Evolutionary conservation across 2,113 vertebrate species (phyloP).

Genomic region (Leucopsar rothschildi): DNA sequence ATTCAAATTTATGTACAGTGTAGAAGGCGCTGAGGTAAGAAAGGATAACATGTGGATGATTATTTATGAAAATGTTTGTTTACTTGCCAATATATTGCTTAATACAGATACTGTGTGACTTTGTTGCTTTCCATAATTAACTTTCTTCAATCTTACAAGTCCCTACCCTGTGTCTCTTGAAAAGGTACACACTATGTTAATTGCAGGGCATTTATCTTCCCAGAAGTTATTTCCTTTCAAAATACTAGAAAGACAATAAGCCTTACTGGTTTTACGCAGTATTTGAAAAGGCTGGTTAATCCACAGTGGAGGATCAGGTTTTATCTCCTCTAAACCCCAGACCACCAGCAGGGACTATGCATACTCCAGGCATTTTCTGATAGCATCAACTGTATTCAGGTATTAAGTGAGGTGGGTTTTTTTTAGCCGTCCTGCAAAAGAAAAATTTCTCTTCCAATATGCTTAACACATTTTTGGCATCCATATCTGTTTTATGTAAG

Average conservation of each 20-base stretch:
- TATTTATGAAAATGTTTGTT: background rate
- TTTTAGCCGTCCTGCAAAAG: background rate
- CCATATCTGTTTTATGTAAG: background rate
- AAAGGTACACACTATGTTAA: background rate
- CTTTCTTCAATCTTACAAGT: background rate
- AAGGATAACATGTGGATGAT: background rate
- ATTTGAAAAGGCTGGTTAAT: conserved; percentile 37
- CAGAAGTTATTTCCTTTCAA: background rate
- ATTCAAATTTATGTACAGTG: background rate
- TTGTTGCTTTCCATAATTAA: background rate
- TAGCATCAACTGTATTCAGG: too few relatives aligned
- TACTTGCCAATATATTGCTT: background rate
- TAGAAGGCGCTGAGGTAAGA: background rate
- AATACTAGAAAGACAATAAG: background rate
- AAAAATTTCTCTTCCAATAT: background rate
- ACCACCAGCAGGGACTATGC: background rate
- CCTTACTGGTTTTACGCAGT: background rate
- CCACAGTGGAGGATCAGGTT: conserved; percentile 31
- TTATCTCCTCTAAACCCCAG: conserved; percentile 42
- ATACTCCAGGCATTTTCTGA: background rate
- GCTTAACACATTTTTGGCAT: background rate
- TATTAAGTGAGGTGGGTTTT: background rate
- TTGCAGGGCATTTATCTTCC: background rate
- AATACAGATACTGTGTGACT: background rate
- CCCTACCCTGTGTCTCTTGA: background rate